Base-by-base conservation (phyloP, 2,797 vertebrate genomes). In the Leuciscus waleckii region DNA sequence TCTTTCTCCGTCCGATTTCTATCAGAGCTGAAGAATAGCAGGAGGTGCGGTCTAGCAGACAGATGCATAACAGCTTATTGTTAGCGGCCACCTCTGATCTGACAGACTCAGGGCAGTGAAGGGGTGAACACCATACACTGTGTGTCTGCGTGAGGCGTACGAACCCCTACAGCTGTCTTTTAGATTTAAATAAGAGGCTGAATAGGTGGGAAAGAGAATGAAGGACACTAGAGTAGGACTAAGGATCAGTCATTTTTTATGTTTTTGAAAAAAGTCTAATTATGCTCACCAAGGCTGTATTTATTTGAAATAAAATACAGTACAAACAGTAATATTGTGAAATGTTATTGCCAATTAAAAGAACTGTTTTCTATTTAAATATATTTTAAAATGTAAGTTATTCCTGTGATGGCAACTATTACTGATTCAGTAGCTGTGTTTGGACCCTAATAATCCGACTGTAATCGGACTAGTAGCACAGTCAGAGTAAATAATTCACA, bases 11-110 rank as follows among this genome's bases (percentile, higher is more conserved):
- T 85, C 86, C 71, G 86, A 89, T 93, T 92, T 82, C 43, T 78
- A 70, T 79, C 51, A n/a, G 81, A 79, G 21, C 32, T 51, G 41
- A 51, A 85, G 76, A 80, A 85, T 80, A 85, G 84, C 54, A 85
- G 77, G 84, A 85, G 84, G 77, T 80, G 77, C 58, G 76, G 67
- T 79, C 7, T 41, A 51, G 67, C 21, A 85, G 92, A 94, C 93
- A 93, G 90, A 92, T 90, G 89, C 92, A 93, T 91, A 93, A 94
- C 93, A 91, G 92, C 90, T 91, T 93, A 93, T 94, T 94, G 92
- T 93, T 90, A 87, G 23, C 70, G 79, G 87, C 82, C 75, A 83
- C 90, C 89, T 94, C 92, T 93, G 93, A 94, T 94, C 92, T 93
- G 81, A 81, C 89, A 81, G 85, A 90, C 84, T 76, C 29, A 3